Percentiles rank a stretch among this genome's conserved stretches.
phyloP scores from a whole-genome alignment of 30 jellyfish, hydroid and myxozoan species.

The Rhopilema esculentum region DNA sequence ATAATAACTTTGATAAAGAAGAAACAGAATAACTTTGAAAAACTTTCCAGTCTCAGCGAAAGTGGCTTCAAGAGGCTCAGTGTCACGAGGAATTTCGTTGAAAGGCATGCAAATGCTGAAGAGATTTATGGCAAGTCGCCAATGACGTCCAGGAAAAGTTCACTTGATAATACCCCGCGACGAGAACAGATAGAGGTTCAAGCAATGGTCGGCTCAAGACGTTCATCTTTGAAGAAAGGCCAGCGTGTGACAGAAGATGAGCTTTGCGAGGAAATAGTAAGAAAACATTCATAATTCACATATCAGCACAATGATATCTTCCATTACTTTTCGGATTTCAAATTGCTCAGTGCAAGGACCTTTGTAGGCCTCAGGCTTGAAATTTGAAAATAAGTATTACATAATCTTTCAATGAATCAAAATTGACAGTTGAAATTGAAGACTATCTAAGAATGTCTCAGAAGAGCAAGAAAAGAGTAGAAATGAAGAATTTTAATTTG shows the following conservation, averaged over 20 bases:
- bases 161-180: background rate
- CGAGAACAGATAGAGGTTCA: background rate
- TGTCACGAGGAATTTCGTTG: slow-evolving; percentile 51
- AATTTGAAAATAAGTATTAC: background rate
- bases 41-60: slow-evolving; percentile 23
- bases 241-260: slow-evolving; percentile 4
- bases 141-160: background rate
- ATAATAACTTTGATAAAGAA: too few species aligned
- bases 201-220: background rate
- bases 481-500: too few species aligned
- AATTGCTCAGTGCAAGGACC: too few species aligned
- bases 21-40: too few species aligned
- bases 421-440: slow-evolving; percentile 5
- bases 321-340: background rate
- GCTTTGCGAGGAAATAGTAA: background rate
- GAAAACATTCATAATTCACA: background rate
- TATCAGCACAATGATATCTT: background rate
- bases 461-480: too few species aligned
- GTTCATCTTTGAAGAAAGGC: background rate
- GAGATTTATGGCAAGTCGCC: slow-evolving; percentile 18
- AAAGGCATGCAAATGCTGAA: slow-evolving; percentile 45
- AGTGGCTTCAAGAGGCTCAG: slow-evolving; percentile 52
- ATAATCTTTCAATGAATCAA: background rate
- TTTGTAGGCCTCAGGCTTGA: too few species aligned
- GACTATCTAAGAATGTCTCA: too few species aligned